These are phyloP conservation scores for Rhizomys pruinosus DNA, from an alignment of 2,113 vertebrate genomes.

Conservation along the genomic window DNA sequence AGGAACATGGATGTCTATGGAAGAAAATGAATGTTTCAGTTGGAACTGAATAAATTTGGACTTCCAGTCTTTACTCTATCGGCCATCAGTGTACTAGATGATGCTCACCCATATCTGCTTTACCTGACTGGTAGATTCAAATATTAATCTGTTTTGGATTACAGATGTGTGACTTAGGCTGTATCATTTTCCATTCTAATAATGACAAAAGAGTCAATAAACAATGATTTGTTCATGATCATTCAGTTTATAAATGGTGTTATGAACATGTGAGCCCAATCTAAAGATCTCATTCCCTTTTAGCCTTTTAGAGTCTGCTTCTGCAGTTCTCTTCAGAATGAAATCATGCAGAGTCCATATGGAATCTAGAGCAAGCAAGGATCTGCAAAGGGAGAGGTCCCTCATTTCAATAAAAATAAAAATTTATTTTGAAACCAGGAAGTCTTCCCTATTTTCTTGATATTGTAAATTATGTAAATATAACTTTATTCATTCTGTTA, in stretches of 20 bases:
- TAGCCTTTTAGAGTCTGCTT: background rate
- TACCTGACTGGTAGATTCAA: background rate
- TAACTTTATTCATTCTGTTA: slow-evolving; percentile 11
- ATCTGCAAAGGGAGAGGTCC: background rate
- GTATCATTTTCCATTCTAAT: background rate
- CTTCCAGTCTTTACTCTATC: background rate
- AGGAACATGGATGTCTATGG: too few species aligned
- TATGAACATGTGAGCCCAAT: background rate
- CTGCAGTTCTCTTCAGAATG: background rate
- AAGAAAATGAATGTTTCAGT: too few species aligned
- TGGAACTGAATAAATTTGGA: background rate
- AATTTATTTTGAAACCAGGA: background rate
- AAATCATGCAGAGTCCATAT: background rate
- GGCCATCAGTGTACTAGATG: background rate
- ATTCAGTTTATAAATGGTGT: background rate
- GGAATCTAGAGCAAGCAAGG: background rate
- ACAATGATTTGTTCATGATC: background rate
- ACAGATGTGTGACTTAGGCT: background rate
- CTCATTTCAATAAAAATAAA: slow-evolving; percentile 40
- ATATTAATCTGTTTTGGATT: background rate
- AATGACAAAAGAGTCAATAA: background rate
- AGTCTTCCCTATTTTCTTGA: slow-evolving; percentile 33
- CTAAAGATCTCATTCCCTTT: background rate
- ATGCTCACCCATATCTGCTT: background rate
- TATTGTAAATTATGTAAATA: background rate